Evolutionary conservation across 1,140 invertebrate genomes (phyloP).

Genomic region (Zaprionus lachaisei): DNA sequence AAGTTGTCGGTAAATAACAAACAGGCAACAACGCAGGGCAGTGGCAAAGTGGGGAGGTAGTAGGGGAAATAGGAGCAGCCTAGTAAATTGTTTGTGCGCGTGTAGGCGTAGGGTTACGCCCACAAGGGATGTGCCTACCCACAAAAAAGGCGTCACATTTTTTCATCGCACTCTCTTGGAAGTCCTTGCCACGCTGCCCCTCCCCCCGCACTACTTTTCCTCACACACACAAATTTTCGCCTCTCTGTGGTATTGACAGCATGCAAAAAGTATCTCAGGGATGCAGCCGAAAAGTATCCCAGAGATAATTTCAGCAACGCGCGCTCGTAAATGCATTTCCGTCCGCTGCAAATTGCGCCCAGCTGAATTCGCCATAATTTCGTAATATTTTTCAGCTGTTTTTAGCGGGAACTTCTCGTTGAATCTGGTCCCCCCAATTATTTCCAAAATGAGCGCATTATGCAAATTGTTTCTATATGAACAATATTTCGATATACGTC

Average conservation of each 20-base stretch:
- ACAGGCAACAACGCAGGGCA: slow-evolving; percentile 49
- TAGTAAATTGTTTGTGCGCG: slow-evolving; percentile 5
- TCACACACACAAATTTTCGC: background rate
- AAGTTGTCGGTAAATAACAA: slow-evolving; percentile 81
- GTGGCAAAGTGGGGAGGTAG: background rate
- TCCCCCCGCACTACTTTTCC: no score
- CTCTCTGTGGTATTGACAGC: slow-evolving; percentile 15
- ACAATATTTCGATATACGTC: background rate
- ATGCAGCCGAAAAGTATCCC: background rate
- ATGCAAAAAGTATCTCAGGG: slow-evolving; percentile 26
- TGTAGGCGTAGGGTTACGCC: slow-evolving; percentile 20
- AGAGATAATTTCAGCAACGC: background rate
- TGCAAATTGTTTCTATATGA: slow-evolving; percentile 35
- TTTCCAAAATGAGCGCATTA: slow-evolving; percentile 27
- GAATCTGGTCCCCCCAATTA: slow-evolving; percentile 16
- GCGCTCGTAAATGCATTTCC: slow-evolving; percentile 30
- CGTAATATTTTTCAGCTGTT: slow-evolving; percentile 34
- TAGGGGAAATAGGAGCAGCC: background rate
- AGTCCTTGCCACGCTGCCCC: background rate
- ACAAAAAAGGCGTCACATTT: slow-evolving; percentile 32
- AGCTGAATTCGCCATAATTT: slow-evolving; percentile 15
- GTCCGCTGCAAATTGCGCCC: slow-evolving; percentile 13
- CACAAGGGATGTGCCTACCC: slow-evolving; percentile 15
- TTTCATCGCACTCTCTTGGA: slow-evolving; percentile 9
- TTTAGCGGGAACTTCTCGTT: background rate